These are phyloP conservation scores for Varecia variegata DNA, from an alignment of 2,797 vertebrate genomes.

Conservation along the genomic window DNA sequence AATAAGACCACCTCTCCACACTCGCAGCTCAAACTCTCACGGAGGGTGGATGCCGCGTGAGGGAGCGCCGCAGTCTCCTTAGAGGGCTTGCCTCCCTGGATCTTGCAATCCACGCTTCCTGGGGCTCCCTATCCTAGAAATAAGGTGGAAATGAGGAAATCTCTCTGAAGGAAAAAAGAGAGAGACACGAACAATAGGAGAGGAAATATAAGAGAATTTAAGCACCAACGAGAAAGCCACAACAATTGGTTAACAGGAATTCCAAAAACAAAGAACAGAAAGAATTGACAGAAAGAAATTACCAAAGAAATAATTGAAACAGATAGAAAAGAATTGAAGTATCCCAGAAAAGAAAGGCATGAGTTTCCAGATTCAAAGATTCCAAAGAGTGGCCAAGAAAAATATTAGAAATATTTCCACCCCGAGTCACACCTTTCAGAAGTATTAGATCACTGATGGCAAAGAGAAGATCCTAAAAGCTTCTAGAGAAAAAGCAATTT, in stretches of 20 bases:
- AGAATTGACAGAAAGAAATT: not conserved
- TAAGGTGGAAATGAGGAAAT: not conserved
- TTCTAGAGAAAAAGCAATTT: constrained; percentile 30
- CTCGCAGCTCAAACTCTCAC: not conserved
- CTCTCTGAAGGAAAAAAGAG: not conserved
- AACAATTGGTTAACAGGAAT: not conserved
- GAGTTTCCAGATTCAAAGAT: not conserved
- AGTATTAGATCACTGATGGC: not conserved
- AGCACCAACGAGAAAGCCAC: not conserved
- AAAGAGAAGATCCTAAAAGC: not conserved
- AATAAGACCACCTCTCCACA: not conserved
- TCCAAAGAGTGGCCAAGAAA: not conserved
- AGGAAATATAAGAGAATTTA: not conserved
- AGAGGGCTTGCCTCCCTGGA: not conserved
- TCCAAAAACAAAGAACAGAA: not conserved
- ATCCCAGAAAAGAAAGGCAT: not conserved
- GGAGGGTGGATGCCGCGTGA: not conserved
- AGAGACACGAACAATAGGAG: not conserved
- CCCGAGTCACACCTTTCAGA: not conserved
- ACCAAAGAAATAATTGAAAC: not conserved
- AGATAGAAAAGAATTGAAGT: not conserved
- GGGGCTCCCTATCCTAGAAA: not conserved
- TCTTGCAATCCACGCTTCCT: not conserved
- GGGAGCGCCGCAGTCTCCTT: not conserved
- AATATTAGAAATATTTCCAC: constrained; percentile 18